These are phyloP conservation scores for Misgurnus mizolepis DNA, from an alignment of 2,113 vertebrate genomes.

Conservation along the genomic window DNA sequence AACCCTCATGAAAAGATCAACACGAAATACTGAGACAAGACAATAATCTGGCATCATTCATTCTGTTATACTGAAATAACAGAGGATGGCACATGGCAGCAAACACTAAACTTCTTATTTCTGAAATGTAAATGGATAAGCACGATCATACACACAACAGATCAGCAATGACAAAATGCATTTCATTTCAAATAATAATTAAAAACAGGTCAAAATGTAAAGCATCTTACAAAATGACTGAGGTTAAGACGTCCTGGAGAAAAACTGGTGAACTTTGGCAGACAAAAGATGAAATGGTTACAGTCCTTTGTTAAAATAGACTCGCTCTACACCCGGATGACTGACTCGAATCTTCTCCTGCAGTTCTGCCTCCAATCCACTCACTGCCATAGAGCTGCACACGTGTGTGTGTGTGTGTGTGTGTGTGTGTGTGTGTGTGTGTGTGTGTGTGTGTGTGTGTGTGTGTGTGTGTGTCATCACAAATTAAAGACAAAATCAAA, in stretches of 20 bases:
- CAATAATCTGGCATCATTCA: slow-evolving; percentile 28
- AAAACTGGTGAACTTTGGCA: slow-evolving; percentile 75
- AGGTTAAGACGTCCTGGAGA: slow-evolving; percentile 42
- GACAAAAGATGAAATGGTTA: slow-evolving; percentile 57
- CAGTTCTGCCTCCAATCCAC: slow-evolving; percentile 85
- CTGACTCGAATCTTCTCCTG: slow-evolving; percentile 86
- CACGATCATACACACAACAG: slow-evolving; percentile 22
- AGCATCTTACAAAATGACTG: slow-evolving; percentile 51
- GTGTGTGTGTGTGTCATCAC: too few species aligned
- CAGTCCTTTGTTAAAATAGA: slow-evolving; percentile 98
- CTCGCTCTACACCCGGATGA: slow-evolving; percentile 78
- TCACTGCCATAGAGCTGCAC: slow-evolving; percentile 87
- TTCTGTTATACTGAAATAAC: slow-evolving; percentile 32
- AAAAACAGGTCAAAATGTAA: slow-evolving; percentile 56
- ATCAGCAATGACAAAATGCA: slow-evolving; percentile 43
- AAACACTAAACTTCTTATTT: slow-evolving; percentile 24
- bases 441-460: too few species aligned
- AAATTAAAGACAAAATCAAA: too few species aligned
- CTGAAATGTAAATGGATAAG: slow-evolving; percentile 39
- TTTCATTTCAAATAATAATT: slow-evolving; percentile 55
- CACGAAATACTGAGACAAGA: slow-evolving; percentile 29
- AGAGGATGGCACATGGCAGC: slow-evolving; percentile 48
- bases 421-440: too few species aligned
- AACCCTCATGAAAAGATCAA: slow-evolving; percentile 24
- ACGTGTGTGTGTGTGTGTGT: too few species aligned